Conservation (phyloP, 2,797 vertebrate species). For the Erethizon dorsatum region DNA sequence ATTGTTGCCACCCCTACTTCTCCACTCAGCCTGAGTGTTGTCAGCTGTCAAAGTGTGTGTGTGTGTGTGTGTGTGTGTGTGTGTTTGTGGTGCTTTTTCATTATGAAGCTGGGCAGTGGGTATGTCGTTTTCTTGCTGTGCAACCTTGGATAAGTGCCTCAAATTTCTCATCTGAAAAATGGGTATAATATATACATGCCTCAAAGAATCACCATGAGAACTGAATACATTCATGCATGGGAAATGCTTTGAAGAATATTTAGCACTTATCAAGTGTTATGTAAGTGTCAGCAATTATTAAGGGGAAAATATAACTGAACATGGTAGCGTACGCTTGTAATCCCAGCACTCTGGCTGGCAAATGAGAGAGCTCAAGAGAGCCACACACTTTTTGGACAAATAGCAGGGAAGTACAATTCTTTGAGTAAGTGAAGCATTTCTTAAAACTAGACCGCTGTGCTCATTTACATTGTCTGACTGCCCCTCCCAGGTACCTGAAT, state of each 20-base stretch:
- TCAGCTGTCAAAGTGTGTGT: not conserved
- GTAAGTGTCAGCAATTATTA: not conserved
- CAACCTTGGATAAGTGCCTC: not conserved
- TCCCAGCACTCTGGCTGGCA: not conserved
- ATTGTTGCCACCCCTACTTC: not conserved
- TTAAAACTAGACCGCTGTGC: not conserved
- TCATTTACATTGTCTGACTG: not conserved
- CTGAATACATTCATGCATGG: not conserved
- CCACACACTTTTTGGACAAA: not conserved
- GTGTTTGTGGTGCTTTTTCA: not conserved
- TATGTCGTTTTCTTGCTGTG: not conserved
- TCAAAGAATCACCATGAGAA: not conserved
- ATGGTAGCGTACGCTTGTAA: not conserved
- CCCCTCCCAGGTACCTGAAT: not conserved
- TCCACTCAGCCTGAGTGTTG: not conserved
- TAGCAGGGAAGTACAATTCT: not conserved
- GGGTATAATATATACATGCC: not conserved
- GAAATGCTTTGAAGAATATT: not conserved
- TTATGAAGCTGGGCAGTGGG: not conserved
- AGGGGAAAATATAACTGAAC: not conserved
- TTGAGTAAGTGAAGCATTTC: not conserved
- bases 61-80: not conserved
- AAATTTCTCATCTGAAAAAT: constrained; percentile 39
- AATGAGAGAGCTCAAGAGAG: not conserved
- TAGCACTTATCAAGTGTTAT: not conserved